A percentile compares a stretch with the other conserved stretches of the same genome.
Evolutionary conservation across 2,797 vertebrate genomes (phyloP).

Genomic region (Macropodus opercularis): DNA sequence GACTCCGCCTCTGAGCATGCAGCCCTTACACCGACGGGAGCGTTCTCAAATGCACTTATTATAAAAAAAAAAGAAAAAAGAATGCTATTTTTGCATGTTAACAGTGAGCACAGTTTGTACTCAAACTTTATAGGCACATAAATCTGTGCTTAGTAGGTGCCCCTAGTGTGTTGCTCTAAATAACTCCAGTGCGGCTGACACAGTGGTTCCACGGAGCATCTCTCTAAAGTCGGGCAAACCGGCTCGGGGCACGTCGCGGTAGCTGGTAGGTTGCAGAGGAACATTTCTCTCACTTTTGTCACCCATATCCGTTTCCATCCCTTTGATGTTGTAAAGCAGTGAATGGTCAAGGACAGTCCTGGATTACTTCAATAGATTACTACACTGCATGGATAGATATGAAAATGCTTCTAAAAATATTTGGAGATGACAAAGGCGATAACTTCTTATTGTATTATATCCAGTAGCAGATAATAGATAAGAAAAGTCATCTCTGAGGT

Average conservation of each 20-base stretch:
- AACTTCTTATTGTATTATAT: slow-evolving; percentile 5
- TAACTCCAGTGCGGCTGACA: slow-evolving; percentile 66
- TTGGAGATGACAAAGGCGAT: slow-evolving; percentile 27
- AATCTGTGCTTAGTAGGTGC: slow-evolving; percentile 69
- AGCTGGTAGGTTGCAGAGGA: slow-evolving; percentile 59
- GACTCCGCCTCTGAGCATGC: slow-evolving; percentile 30
- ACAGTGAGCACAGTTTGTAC: slow-evolving; percentile 65
- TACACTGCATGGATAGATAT: slow-evolving; percentile 51
- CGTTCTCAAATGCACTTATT: slow-evolving; percentile 39
- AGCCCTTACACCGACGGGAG: slow-evolving; percentile 24
- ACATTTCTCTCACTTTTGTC: slow-evolving; percentile 70
- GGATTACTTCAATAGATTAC: slow-evolving; percentile 72
- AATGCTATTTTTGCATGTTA: slow-evolving; percentile 59
- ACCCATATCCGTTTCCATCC: slow-evolving; percentile 62
- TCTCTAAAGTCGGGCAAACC: slow-evolving; percentile 53
- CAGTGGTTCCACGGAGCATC: slow-evolving; percentile 45
- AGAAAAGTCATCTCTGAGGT: too few species aligned
- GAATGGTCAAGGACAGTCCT: slow-evolving; percentile 62
- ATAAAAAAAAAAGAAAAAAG: slow-evolving; percentile 31
- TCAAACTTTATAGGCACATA: slow-evolving; percentile 70
- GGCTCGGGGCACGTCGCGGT: slow-evolving; percentile 44
- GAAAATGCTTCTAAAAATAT: slow-evolving; percentile 41
- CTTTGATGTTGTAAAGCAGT: slow-evolving; percentile 77
- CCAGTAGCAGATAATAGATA: slow-evolving; percentile 13
- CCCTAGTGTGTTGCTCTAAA: slow-evolving; percentile 64